Base-by-base conservation (phyloP, 2,888 invertebrate genomes). In the Dynastes tityus region DNA sequence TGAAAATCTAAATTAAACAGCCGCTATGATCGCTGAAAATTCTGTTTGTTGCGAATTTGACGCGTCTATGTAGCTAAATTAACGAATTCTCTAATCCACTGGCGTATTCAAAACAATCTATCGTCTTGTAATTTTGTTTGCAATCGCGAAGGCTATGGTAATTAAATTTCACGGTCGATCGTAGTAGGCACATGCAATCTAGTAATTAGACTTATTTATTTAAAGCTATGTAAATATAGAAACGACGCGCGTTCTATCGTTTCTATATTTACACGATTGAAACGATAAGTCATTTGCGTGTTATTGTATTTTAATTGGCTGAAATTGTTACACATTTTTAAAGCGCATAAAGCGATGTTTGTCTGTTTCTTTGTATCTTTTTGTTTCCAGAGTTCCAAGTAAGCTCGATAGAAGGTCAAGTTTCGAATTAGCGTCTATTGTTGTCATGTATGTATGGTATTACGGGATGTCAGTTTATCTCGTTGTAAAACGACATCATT, bases 381-480 rank as follows among this genome's bases (percentile, higher is more conserved):
- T n/a, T 8, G 45, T 11, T 45, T 45, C 11, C 8, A 6, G 45
- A 45, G 45, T 45, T 45, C 11, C 45, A 11, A 22, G 16, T n/a
- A 67, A 49, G 45, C 27, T 67, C 13, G 27, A 67, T 16, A 45
- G 45, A 49, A 67, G 67, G 67, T 67, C 67, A 67, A 67, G 67
- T 49, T 67, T 67, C 45, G 67, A 49, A 67, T 49, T 67, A 67
- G 67, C 49, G 27, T 49, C 67, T 49, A 67, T 67, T 67, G 67
- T 67, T 49, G 49, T 45, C 2, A 45, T 45, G 11, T 11, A 40
- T 40, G 6, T 22, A 16, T 8, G 67, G 22, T 67, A 49, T 65
- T 67, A 67, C 67, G 67, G 67, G 67, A 67, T 67, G 67, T 27
- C 49, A 49, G 45, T 22, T 73, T 58, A 73, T 73, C 73, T 58